A percentile compares a stretch with the other conserved stretches of the same genome.
phyloP scores from a whole-genome alignment of 2,797 vertebrate species.

The Scyliorhinus canicula region DNA sequence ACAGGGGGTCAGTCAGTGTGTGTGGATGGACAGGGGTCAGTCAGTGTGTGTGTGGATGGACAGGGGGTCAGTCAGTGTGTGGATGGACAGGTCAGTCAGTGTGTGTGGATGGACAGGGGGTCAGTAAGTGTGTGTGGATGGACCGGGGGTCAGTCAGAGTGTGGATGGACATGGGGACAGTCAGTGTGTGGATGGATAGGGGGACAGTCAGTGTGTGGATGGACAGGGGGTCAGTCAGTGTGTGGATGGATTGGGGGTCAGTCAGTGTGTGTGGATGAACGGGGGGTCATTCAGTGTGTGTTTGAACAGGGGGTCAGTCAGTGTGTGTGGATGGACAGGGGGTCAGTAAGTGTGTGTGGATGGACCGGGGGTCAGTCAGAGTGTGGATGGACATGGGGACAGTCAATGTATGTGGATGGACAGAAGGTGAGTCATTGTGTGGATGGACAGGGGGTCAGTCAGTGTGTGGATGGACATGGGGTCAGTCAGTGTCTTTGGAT shows the following conservation, averaged over 20 bases:
- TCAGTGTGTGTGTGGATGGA: not conserved
- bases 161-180: not conserved
- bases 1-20: no score
- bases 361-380: not conserved
- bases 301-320: not conserved
- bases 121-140: not conserved
- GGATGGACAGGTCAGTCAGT: not conserved
- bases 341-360: not conserved
- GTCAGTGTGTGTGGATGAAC: not conserved
- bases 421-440: not conserved
- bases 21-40: no score
- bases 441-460: not conserved
- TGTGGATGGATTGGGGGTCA: not conserved
- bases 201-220: not conserved
- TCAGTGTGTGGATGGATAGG: not conserved
- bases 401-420: not conserved
- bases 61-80: no score
- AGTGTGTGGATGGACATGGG: not conserved
- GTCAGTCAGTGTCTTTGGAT: no score
- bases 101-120: not conserved
- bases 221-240: not conserved
- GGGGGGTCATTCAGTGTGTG: not conserved
- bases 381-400: no score
- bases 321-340: not conserved
- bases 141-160: not conserved